Evolutionary conservation across 35 echinoderm and acorn worm species (phyloP), one percentile per base, ranked within the genome.

Genomic region (Apostichopus californicus): DNA sequence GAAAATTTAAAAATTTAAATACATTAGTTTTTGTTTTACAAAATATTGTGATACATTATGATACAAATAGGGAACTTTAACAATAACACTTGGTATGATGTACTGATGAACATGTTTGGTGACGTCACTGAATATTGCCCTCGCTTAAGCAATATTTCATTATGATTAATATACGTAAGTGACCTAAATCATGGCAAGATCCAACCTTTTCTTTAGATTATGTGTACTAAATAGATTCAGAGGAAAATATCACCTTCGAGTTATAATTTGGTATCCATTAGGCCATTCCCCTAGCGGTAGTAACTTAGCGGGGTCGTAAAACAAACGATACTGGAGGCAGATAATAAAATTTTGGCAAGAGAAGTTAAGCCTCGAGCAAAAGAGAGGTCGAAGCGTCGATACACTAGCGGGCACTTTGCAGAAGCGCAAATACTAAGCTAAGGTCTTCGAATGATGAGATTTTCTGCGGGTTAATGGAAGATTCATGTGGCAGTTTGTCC

Each of bases 221-320:
- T 68, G 64, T 68, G 64, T 68, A 14, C 64, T 68, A 68, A 68
- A 68, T 18, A 68, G 64, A 68, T 14, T 14, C 64, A 11, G 64
- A 18, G 64, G 18, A 68, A 11, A 18, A 68, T 68, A 68, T 68
- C 11, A 18, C 64, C 64, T 68, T 68, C 64, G 18, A 68, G 11
- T 68, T 68, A 68, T 83, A 56, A 83, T 81, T 56, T 83, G 46
- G 80, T 56, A 83, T 12, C 52, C 80, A 55, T 14, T 83, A 54
- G 52, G 53, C 5, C 10, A 5, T 83, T 56, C 80, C 80, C 64
- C 46, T 13, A 83, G 34, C 80, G 80, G 17, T 20, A 55, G 46
- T 13, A 83, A 83, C 80, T 8, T 83, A 83, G 10, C 80, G 80
- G 55, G 80, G 80, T 83, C 80, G 80, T 83, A 83, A 83, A 83